These are phyloP conservation scores for Hormiphora californensis DNA, from an alignment of 37 sponge, comb jelly and placozoan genomes.

Conservation along the genomic window DNA sequence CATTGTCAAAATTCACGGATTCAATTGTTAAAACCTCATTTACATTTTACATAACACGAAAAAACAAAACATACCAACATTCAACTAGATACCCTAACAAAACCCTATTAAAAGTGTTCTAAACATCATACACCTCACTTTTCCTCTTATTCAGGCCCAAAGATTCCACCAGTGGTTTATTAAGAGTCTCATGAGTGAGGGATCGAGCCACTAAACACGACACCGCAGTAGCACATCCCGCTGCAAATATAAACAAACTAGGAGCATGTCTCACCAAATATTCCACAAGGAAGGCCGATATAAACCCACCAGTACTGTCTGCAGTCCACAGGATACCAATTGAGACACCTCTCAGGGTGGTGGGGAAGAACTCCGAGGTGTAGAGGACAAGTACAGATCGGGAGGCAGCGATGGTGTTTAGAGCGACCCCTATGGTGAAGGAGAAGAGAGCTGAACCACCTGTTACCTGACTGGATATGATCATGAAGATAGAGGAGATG, in stretches of 20 bases:
- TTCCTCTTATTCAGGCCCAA: background rate
- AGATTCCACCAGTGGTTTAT: conserved; percentile 9
- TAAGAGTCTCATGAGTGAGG: background rate
- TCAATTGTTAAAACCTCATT: too few relatives aligned
- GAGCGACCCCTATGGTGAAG: background rate
- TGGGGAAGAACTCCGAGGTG: conserved; percentile 20
- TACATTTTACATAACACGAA: too few relatives aligned
- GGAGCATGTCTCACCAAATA: background rate
- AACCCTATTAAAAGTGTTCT: too few relatives aligned
- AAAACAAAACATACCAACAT: too few relatives aligned
- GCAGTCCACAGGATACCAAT: conserved; percentile 23
- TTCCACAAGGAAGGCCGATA: background rate
- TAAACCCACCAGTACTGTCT: background rate
- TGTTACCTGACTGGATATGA: background rate
- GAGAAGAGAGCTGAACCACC: background rate
- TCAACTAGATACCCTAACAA: too few relatives aligned
- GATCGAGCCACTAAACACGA: background rate
- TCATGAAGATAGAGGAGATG: background rate
- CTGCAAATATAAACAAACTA: background rate
- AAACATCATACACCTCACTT: too few relatives aligned
- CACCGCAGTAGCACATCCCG: background rate
- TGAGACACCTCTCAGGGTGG: conserved; percentile 14
- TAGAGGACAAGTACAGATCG: background rate
- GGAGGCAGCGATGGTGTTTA: background rate
- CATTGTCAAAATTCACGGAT: too few relatives aligned